Percentiles rank a stretch among this genome's conserved stretches.
Conservation (phyloP, 2,113 vertebrate genomes). For the Cervus canadensis region DNA sequence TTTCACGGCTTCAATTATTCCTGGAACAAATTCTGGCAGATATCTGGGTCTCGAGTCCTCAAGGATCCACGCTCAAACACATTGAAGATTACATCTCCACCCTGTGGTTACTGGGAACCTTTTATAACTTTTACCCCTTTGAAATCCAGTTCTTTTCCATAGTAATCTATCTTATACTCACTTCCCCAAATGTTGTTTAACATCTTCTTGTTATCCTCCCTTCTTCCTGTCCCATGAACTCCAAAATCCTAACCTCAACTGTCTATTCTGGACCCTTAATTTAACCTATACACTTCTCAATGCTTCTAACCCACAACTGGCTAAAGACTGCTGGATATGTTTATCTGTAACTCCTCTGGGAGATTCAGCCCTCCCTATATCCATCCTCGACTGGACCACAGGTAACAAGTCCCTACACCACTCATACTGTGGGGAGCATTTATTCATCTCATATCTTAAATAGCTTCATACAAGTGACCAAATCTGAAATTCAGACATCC, state of each 20-base stretch:
- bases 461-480: neutral
- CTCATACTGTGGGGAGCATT: neutral
- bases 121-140: neutral
- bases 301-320: neutral
- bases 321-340: neutral
- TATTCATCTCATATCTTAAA: neutral
- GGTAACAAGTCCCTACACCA: neutral
- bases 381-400: neutral
- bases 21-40: neutral
- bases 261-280: neutral
- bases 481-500: neutral
- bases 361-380: neutral
- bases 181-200: neutral
- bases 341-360: neutral
- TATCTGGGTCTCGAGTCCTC: neutral
- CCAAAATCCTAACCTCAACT: neutral
- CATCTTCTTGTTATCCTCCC: neutral
- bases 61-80: neutral
- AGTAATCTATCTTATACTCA: neutral
- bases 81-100: neutral
- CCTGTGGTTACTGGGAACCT: neutral
- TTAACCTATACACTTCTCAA: neutral
- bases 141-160: neutral
- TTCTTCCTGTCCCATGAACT: neutral
- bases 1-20: neutral